These are phyloP conservation scores for Ectemnius lituratus DNA, from an alignment of 2,888 invertebrate genomes.

Conservation along the genomic window DNA sequence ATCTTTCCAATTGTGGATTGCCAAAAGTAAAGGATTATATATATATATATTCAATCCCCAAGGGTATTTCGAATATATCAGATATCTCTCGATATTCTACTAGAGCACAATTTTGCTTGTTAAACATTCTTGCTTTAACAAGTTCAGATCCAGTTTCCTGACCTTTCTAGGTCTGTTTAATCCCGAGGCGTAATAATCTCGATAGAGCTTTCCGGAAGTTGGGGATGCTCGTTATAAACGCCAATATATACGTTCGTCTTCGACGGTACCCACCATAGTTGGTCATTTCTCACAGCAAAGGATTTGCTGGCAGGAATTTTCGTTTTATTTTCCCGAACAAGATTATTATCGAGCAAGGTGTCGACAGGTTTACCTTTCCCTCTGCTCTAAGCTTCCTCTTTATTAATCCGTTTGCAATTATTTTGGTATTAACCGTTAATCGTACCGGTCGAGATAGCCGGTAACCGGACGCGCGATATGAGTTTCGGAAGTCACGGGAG, in stretches of 20 bases:
- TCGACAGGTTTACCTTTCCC: background rate
- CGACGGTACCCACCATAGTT: background rate
- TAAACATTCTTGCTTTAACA: too few relatives aligned
- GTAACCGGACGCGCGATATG: slow-evolving; percentile 1
- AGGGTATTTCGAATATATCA: too few relatives aligned
- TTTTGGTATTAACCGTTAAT: slow-evolving; percentile 10
- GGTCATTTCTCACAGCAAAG: background rate
- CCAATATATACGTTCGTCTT: background rate
- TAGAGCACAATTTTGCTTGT: too few relatives aligned
- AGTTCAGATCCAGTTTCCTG: too few relatives aligned
- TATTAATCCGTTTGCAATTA: background rate
- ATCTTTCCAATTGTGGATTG: too few relatives aligned
- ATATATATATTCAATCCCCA: too few relatives aligned
- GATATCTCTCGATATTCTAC: too few relatives aligned
- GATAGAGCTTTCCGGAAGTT: background rate
- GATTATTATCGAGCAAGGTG: background rate
- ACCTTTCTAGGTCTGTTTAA: too few relatives aligned
- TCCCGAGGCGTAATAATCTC: too few relatives aligned
- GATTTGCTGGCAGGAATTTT: background rate
- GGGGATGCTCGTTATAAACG: slow-evolving; percentile 17
- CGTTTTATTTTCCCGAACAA: background rate
- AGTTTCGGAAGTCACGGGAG: slow-evolving; percentile 22
- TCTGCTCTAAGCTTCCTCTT: background rate
- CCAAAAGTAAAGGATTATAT: too few relatives aligned
- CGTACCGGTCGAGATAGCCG: background rate